Evolutionary conservation across 1,140 invertebrate genomes (phyloP), one percentile per base, ranked within the genome.

Genomic region (Matsumurasca onukii): DNA sequence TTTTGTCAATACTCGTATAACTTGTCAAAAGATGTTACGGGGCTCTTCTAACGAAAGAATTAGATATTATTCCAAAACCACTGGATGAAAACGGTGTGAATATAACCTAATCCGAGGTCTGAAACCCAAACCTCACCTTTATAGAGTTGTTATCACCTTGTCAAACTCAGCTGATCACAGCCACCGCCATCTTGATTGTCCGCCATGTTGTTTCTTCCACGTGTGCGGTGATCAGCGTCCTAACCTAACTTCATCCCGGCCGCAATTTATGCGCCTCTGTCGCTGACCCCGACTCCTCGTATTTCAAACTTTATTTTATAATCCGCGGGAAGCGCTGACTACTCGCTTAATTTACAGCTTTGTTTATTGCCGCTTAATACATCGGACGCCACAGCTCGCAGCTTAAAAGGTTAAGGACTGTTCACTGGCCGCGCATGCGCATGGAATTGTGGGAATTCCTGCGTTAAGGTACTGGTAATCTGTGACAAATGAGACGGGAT

Each of bases 241-340:
- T 25, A 59, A 13, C 15, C 55, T 25, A 15, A 59, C 55, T 59
- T 59, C 30, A 59, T 59, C 24, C 24, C 55, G 30, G 30, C 55
- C 55, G 24, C 55, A 59, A 59, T 59, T 59, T 59, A 59, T 59
- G 22, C 2, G 13, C 55, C 55, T 29, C 24, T 22, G 24, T 24
- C 55, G 3, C n/a, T n/a, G n/a, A n/a, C n/a, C 3, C 24, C 25
- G 55, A 27, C 55, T 59, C 55, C 55, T 59, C 55, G 55, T 59
- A 59, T 59, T 59, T 59, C 55, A 59, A 59, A 59, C 55, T 59
- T 59, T 59, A 59, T 59, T 59, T 59, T 59, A 59, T 59, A 59
- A 59, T 59, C 55, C 24, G 13, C 22, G 24, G 9, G 55, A 59
- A 25, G 24, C 55, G 55, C 55, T 59, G 55, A 59, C 55, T 59